Evolutionary conservation across 2,113 vertebrate genomes (phyloP), one percentile per base, ranked within the genome.

Genomic region (Actinemys pallida): DNA sequence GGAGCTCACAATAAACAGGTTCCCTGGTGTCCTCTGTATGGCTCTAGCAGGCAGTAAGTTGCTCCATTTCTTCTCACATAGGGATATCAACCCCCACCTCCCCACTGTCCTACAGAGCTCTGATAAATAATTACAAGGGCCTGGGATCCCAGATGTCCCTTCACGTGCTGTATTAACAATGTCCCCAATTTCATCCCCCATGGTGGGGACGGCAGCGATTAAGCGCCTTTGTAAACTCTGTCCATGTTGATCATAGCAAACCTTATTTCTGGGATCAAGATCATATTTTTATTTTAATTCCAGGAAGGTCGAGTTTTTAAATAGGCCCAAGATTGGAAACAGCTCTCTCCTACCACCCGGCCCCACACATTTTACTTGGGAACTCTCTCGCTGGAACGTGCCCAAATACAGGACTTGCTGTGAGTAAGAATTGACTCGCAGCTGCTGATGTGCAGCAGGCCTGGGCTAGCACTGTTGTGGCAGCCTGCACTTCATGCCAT

Each of bases 321-420:
- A 96, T 65, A 85, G 87, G 49, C 50, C 45, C 39, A 47, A 92
- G 94, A 95, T 87, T 97, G 57, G 91, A 96, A 97, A 97, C 93
- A 96, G 79, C 53, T 94, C 83, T 65, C 31, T 49, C 94, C 84
- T 92, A 89, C 81, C 81, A 76, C n/a, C n/a, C 69, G 76, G 87
- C 94, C 87, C 90, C 85, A 82, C 84, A 81, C 31, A 17, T 22
- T 45, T 94, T 75, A 69, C 82, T n/a, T 84, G 84, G 91, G 81
- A 49, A 87, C 17, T 45, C 88, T 65, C 80, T 96, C 78, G 82
- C 65, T 1, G 2, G 62, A 93, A 88, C 54, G 62, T 92, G 80
- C 83, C 89, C 81, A 88, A 90, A 88, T 0, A 0, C 81, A 86
- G 85, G 56, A 52, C 81, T 54, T 69, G 3, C 19, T 31, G 7